These are phyloP conservation scores for Erythrolamprus reginae DNA, from an alignment of 2,113 vertebrate genomes.

Conservation along the genomic window DNA sequence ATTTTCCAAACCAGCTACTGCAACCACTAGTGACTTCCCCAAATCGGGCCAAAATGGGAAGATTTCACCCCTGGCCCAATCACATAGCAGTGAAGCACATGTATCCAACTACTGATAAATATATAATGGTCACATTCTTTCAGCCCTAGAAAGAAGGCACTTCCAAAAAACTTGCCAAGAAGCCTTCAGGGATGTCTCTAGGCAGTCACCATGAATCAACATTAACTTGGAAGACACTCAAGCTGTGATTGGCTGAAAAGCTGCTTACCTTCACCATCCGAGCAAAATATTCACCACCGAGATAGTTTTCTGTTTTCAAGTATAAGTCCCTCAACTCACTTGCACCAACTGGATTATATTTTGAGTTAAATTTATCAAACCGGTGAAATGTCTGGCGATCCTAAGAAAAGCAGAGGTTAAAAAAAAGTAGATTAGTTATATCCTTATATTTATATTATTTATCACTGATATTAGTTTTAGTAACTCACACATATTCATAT, in stretches of 20 bases:
- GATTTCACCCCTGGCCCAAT: no score
- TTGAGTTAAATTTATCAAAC: slow-evolving; percentile 99
- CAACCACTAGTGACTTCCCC: no score
- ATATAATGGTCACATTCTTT: not conserved
- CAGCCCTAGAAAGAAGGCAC: not conserved
- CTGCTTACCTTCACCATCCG: slow-evolving; percentile 88
- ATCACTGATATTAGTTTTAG: not conserved
- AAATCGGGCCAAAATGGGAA: no score
- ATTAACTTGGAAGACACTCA: not conserved
- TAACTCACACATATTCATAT: not conserved
- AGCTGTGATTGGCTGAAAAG: not conserved
- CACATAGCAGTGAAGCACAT: no score
- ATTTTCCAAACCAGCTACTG: no score
- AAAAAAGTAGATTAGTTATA: not conserved
- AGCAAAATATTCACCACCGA: slow-evolving; percentile 94
- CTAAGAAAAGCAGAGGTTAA: slow-evolving; percentile 53
- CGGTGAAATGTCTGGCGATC: slow-evolving; percentile 97
- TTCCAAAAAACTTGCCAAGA: not conserved
- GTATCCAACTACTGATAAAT: not conserved
- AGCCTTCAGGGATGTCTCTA: not conserved
- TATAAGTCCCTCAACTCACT: slow-evolving; percentile 94
- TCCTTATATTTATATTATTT: not conserved
- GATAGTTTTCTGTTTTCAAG: slow-evolving; percentile 92
- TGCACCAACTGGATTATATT: slow-evolving; percentile 97
- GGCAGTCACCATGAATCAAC: not conserved